These are phyloP conservation scores for Mus minutoides DNA, from an alignment of 2,797 vertebrate genomes.

Conservation along the genomic window DNA sequence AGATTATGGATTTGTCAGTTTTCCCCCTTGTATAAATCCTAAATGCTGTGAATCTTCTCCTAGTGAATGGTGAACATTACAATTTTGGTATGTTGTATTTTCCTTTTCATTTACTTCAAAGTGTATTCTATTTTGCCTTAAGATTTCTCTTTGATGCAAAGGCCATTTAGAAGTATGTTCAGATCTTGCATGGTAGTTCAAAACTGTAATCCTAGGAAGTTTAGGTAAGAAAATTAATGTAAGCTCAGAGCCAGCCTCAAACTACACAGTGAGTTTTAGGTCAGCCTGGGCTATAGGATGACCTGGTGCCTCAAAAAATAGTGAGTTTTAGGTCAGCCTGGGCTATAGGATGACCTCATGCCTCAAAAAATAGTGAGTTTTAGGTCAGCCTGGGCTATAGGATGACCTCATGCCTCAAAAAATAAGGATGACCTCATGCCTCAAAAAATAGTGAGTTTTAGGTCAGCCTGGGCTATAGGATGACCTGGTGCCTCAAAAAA, in stretches of 20 bases:
- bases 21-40: neutral
- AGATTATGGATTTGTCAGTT: conserved; percentile 16
- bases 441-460: neutral
- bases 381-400: neutral
- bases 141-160: conserved; percentile 43
- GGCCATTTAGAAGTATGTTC: neutral
- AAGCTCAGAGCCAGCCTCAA: neutral
- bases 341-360: neutral
- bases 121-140: conserved; percentile 52
- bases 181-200: neutral
- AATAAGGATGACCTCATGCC: no score
- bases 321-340: neutral
- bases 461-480: neutral
- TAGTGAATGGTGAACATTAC: neutral
- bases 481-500: neutral
- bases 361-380: neutral
- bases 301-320: neutral
- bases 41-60: conserved; percentile 33
- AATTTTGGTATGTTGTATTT: conserved; percentile 46
- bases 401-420: neutral
- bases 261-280: neutral
- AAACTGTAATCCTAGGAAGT: neutral
- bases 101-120: conserved; percentile 44
- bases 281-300: neutral
- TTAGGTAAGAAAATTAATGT: neutral